Base-by-base conservation (phyloP, 2,888 invertebrate species). In the Capitulum mitella region DNA sequence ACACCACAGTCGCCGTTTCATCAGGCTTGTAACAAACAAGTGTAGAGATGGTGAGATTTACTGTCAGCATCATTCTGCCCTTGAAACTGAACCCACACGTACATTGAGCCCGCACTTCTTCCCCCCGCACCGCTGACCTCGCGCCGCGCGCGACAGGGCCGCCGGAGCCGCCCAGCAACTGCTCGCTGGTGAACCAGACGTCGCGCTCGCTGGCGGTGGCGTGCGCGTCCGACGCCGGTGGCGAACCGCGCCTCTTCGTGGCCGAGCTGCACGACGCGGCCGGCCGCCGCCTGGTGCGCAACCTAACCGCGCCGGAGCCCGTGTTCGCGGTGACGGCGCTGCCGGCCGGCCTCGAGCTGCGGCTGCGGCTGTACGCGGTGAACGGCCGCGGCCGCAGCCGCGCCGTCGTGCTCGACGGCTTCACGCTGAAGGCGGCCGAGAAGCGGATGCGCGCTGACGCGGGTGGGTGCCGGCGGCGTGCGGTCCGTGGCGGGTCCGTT, bases 371-470 rank as follows among this genome's bases (percentile, higher is more conserved):
- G 64, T 78, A 77, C 48, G 76, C 80, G n/a, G 79, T 79, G 54
- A 80, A 80, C 77, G 79, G 79, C 19, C 78, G 79, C 32, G 81
- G 80, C 1, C 51, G 81, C 29, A 80, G 80, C 10, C 43, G 79
- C 22, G 77, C 78, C 34, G 79, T 80, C 43, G 80, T 79, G 14
- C 79, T 81, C 29, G 81, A 81, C 61, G 79, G 80, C 34, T 79
- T 80, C 78, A 80, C 80, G 22, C 80, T 81, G 10, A 77, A 80
- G 37, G 80, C 80, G 19, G 81, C 81, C 6, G 81, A 81, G 77
- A 81, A 81, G 79, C 80, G 80, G 32, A 81, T 81, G 81, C 46
- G 81, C 78, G 48, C 78, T 79, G 77, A 5, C 10, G 32, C 61
- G 1, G 61, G 61, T 61, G 26, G n/a, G 54, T 54, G 1, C 3